Percentiles rank a stretch among this genome's conserved stretches.
Evolutionary conservation across 2,888 invertebrate genomes (phyloP).

Genomic region (Lottia gigantea): DNA sequence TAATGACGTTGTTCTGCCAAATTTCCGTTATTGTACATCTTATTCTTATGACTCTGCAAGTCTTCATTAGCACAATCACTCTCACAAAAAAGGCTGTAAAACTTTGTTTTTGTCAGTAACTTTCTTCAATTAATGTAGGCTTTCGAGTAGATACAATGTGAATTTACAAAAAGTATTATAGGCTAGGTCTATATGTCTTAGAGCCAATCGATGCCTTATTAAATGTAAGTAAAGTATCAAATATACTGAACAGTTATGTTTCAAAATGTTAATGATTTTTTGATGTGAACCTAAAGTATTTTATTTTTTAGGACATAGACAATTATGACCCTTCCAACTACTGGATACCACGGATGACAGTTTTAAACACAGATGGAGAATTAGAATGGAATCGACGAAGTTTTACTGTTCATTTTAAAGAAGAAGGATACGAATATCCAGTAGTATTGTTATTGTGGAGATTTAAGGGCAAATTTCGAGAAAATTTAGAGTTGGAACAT

Average conservation of each 20-base stretch:
- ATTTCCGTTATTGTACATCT: too few species aligned
- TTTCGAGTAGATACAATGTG: too few species aligned
- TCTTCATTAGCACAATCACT: too few species aligned
- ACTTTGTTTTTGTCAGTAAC: too few species aligned
- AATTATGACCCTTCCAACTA: slow-evolving; percentile 31
- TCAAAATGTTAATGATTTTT: slow-evolving; percentile 13
- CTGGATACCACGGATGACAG: slow-evolving; percentile 51
- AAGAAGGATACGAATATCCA: slow-evolving; percentile 45
- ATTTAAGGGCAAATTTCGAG: slow-evolving; percentile 52
- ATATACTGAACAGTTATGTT: slow-evolving; percentile 3
- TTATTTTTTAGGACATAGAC: slow-evolving; percentile 24
- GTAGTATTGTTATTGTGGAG: slow-evolving; percentile 49
- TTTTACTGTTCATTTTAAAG: slow-evolving; percentile 40
- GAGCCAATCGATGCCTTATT: too few species aligned
- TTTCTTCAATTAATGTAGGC: too few species aligned
- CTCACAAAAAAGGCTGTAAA: too few species aligned
- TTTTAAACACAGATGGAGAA: slow-evolving; percentile 46
- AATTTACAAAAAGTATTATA: too few species aligned
- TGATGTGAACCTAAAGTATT: neutral
- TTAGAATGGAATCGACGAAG: slow-evolving; percentile 38
- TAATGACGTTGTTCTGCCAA: too few species aligned
- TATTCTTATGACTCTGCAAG: too few species aligned
- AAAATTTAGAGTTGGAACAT: slow-evolving; percentile 53
- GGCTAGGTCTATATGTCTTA: too few species aligned
- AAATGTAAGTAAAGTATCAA: too few species aligned